A percentile compares a stretch with the other conserved stretches of the same genome.
phyloP scores from a whole-genome alignment of 1,140 invertebrate species.

The Drosophila takahashii region DNA sequence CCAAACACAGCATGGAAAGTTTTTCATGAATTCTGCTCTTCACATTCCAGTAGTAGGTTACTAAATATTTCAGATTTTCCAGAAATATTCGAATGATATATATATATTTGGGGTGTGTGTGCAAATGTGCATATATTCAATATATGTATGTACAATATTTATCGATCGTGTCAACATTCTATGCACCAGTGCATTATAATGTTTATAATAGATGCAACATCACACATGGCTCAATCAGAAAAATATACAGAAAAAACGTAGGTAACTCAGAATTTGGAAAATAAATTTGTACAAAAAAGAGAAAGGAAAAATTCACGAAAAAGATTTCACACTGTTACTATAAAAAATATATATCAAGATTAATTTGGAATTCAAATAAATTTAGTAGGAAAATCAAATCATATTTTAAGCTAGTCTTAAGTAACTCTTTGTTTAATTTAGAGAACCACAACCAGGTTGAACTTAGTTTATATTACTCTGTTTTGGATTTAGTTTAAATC shows the following conservation, averaged over 20 bases:
- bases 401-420: slow-evolving; percentile 50
- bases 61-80: slow-evolving; percentile 1
- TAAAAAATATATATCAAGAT: slow-evolving; percentile 46
- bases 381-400: slow-evolving; percentile 61
- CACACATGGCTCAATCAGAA: slow-evolving; percentile 45
- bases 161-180: slow-evolving; percentile 56
- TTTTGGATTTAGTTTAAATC: slow-evolving; percentile 45
- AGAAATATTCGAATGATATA: not conserved
- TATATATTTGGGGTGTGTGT: slow-evolving; percentile 35
- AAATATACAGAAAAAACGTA: slow-evolving; percentile 35
- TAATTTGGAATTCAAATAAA: slow-evolving; percentile 41
- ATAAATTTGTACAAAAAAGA: slow-evolving; percentile 33
- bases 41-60: slow-evolving; percentile 53
- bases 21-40: slow-evolving; percentile 79
- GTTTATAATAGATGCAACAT: slow-evolving; percentile 40
- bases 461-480: slow-evolving; percentile 27
- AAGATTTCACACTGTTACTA: slow-evolving; percentile 66
- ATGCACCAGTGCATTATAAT: slow-evolving; percentile 57
- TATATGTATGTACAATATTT: slow-evolving; percentile 35
- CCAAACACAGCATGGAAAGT: slow-evolving; percentile 67
- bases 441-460: slow-evolving; percentile 79
- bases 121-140: slow-evolving; percentile 45
- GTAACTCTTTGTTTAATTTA: slow-evolving; percentile 37
- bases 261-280: slow-evolving; percentile 39
- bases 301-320: slow-evolving; percentile 72